Conservation (phyloP, 2,888 invertebrate species). For the Napeogenes sylphis region DNA sequence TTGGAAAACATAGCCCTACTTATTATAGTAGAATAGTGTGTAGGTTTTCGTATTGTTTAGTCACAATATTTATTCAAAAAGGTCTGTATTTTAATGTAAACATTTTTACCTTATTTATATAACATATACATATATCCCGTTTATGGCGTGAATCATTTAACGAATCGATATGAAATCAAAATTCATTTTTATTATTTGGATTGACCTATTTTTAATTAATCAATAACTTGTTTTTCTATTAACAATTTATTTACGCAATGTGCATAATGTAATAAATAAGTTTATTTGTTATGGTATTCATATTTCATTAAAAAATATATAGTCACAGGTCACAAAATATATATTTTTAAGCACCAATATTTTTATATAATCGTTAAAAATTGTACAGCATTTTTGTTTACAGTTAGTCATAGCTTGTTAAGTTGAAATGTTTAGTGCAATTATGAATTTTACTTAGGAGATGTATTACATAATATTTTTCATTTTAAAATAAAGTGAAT, state of each 20-base stretch:
- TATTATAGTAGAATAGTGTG: conserved; percentile 8
- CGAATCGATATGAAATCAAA: too few relatives aligned
- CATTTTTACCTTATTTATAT: too few relatives aligned
- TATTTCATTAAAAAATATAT: background rate
- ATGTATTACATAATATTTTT: conserved; percentile 1
- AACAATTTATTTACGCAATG: too few relatives aligned
- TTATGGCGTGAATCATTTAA: too few relatives aligned
- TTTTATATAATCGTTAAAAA: background rate
- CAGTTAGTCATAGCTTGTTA: conserved; percentile 1
- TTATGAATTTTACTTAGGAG: conserved; percentile 2
- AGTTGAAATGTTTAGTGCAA: conserved; percentile 6
- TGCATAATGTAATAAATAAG: too few relatives aligned
- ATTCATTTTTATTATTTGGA: too few relatives aligned
- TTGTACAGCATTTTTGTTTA: conserved; percentile 2
- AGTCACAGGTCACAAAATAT: conserved; percentile 2
- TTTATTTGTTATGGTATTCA: background rate
- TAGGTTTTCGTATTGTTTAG: conserved; percentile 12
- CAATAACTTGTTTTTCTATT: too few relatives aligned
- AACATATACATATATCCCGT: too few relatives aligned
- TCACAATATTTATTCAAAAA: background rate
- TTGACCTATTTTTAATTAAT: too few relatives aligned
- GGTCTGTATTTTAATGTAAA: too few relatives aligned
- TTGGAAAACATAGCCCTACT: background rate
- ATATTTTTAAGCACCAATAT: background rate
- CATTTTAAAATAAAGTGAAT: background rate